Evolutionary conservation across 2,888 invertebrate species (phyloP).

Genomic region (Adineta ricciae): DNA sequence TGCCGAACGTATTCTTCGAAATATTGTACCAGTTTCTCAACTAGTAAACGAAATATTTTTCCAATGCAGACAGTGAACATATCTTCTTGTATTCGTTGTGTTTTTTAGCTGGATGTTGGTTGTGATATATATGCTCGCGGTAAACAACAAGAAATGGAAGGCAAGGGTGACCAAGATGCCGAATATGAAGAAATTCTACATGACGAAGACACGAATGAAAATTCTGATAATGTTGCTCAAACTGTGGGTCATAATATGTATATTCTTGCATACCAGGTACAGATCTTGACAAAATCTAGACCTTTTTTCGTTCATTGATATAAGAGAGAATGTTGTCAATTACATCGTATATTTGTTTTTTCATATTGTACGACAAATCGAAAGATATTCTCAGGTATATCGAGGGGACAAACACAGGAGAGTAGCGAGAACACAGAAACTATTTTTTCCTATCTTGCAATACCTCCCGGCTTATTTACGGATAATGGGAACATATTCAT

Average conservation of each 20-base stretch:
- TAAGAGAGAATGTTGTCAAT: background rate
- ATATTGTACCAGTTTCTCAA: conserved; percentile 64
- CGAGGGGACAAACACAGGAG: no score
- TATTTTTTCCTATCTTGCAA: background rate
- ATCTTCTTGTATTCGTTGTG: no score
- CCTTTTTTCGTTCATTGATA: no score
- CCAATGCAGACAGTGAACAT: no score
- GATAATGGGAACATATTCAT: background rate
- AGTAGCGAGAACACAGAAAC: no score
- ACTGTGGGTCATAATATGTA: conserved; percentile 99
- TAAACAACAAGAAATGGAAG: conserved; percentile 40
- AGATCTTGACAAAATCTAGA: background rate
- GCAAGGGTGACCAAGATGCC: no score
- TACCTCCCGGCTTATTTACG: no score
- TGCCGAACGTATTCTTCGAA: conserved; percentile 87
- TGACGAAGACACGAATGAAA: conserved; percentile 57
- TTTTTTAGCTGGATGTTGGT: conserved; percentile 23
- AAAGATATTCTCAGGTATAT: background rate
- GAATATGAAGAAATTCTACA: conserved; percentile 41
- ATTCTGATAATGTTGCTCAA: conserved; percentile 63
- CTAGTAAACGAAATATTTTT: background rate
- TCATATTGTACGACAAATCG: background rate
- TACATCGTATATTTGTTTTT: background rate
- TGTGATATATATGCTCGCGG: conserved; percentile 14
- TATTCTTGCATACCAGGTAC: conserved; percentile 82